Evolutionary conservation across 2,113 vertebrate genomes (phyloP), one percentile per base, ranked within the genome.

Genomic region (Stomatorhinus ivindoensis): DNA sequence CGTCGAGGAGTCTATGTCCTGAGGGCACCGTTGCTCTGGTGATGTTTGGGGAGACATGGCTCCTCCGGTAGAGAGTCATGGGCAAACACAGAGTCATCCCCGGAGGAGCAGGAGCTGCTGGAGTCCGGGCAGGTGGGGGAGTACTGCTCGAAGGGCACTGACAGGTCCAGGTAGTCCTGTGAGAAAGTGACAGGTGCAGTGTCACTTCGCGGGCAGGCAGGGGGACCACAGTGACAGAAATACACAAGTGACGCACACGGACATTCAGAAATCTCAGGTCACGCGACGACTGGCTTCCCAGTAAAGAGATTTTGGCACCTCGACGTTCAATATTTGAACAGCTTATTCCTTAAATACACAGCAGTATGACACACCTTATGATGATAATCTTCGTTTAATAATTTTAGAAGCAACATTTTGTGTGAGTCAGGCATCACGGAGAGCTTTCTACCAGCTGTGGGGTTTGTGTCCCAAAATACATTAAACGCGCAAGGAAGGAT

Each of bases 131-230:
- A 97, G 0, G 97, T 96, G 0, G 98, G 98, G 0, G 98, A 99
- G 93, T 99, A 99, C 95, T 99, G 98, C 94, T 99, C 98, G 0
- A 99, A 99, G 31, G 98, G 97, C 91, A 97, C 98, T 0, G 98
- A 98, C 89, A 99, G 96, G 95, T 99, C 98, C 94, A 99, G 80
- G 47, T 95, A 95, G 92, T 95, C 95, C 95, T 95, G 93, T 89
- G 55, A 91, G 87, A 53, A 87, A 83, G 89, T 3, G 21, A 9
- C 24, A 21, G 39, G 42, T 1, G 48, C 61, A 76, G 31, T 24
- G 47, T 80, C 46, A 88, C 47, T 1, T 8, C 13, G 7, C 6
- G n/a, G 39, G 15, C 17, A 17, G 17, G 8, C 27, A 39, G 35
- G 35, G 39, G 73, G 35, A 17, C 5, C 35, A 42, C 35, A 39